Percentiles rank a stretch among this genome's conserved stretches.
These are phyloP conservation scores for Enteromius mattozi DNA, from an alignment of 2,797 vertebrate species.

Conservation along the genomic window DNA sequence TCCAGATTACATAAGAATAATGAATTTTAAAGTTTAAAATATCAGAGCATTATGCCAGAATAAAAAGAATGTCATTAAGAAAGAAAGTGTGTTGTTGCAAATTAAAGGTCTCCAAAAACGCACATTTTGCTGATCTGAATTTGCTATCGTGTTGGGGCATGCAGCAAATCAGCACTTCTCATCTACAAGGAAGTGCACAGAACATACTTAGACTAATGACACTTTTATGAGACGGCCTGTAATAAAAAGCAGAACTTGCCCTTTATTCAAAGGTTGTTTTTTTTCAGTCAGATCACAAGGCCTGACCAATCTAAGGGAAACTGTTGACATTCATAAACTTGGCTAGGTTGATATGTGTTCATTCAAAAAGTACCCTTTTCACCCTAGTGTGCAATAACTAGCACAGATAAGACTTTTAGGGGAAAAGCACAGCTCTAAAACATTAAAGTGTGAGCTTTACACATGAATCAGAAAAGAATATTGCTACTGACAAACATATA, in stretches of 20 bases:
- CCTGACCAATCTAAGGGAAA: slow-evolving; percentile 6
- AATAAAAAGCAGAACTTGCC: slow-evolving; percentile 17
- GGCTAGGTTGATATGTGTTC: neutral
- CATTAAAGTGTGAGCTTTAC: neutral
- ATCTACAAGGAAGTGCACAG: neutral
- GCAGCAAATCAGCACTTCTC: slow-evolving; percentile 22
- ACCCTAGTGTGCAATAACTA: neutral
- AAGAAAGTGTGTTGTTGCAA: neutral
- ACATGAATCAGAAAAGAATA: neutral
- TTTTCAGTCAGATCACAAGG: slow-evolving; percentile 21
- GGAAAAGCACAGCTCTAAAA: neutral
- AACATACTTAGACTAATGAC: neutral
- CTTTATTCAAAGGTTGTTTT: slow-evolving; percentile 8
- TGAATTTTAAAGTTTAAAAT: neutral
- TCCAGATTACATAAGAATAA: neutral
- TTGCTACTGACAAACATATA: neutral
- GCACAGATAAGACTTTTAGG: neutral
- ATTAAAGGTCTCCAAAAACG: neutral
- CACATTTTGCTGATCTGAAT: neutral
- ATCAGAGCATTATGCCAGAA: neutral
- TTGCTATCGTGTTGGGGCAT: slow-evolving; percentile 25
- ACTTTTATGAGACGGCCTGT: neutral
- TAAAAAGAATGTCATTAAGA: neutral
- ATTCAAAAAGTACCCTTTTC: neutral
- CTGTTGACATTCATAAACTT: neutral